Evolutionary conservation across 2,113 vertebrate species (phyloP).

Genomic region (Ochotona princeps): DNA sequence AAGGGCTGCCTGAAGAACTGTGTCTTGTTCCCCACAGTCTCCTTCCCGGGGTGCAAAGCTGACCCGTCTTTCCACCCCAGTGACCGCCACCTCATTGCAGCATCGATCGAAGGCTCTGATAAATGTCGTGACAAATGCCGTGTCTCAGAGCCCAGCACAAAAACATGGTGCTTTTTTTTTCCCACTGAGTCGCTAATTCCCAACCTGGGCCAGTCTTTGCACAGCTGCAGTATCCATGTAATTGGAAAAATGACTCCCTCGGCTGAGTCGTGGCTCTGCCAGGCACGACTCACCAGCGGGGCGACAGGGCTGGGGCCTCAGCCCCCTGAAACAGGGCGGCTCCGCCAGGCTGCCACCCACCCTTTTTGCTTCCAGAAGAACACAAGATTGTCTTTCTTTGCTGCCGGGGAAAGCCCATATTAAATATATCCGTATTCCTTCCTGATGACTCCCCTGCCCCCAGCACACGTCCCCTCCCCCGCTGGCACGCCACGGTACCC

Average conservation of each 20-base stretch:
- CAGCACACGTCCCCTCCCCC: neutral
- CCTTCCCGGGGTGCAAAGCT: neutral
- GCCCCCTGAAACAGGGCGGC: neutral
- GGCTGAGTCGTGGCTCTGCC: neutral
- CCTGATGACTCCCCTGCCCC: neutral
- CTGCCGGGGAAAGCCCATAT: neutral
- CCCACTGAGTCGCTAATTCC: neutral
- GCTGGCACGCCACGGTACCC: neutral
- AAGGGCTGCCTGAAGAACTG: neutral
- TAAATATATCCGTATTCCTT: too few species aligned
- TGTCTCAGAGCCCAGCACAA: slow-evolving; percentile 12
- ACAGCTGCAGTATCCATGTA: neutral
- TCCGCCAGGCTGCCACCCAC: neutral
- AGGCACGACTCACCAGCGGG: neutral
- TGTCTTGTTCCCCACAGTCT: neutral
- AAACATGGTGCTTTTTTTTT: neutral
- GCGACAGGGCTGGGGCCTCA: neutral
- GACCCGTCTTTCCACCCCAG: neutral
- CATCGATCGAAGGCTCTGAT: neutral
- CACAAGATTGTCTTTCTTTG: neutral
- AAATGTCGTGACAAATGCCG: slow-evolving; percentile 57
- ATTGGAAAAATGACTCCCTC: slow-evolving; percentile 3
- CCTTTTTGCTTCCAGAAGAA: neutral
- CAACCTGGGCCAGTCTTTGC: neutral
- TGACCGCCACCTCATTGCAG: neutral